phyloP scores from a whole-genome alignment of 2,113 vertebrate genomes.

The Camarhynchus parvulus region DNA sequence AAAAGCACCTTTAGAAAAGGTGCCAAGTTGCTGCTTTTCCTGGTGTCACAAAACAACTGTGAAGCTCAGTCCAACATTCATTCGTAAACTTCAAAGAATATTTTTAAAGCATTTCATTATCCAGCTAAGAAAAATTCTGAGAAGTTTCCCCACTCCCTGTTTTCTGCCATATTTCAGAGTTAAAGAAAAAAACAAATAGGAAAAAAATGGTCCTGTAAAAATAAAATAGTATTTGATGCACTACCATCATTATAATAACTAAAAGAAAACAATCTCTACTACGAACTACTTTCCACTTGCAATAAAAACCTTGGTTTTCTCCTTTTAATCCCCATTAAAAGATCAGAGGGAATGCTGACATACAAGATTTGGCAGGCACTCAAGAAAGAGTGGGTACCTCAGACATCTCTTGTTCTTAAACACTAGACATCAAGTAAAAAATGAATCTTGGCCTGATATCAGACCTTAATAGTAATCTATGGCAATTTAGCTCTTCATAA shows the following conservation, averaged over 20 bases:
- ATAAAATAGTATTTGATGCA: slow-evolving; percentile 42
- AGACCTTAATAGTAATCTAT: slow-evolving; percentile 57
- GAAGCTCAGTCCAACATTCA: neutral
- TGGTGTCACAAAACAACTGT: neutral
- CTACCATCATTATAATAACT: slow-evolving; percentile 19
- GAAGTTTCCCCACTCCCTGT: neutral
- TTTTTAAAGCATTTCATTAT: neutral
- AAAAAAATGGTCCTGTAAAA: neutral
- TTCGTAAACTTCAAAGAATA: slow-evolving; percentile 17
- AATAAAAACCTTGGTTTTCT: slow-evolving; percentile 62
- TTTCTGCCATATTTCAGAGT: neutral
- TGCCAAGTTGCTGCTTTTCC: neutral
- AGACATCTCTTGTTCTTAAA: slow-evolving; percentile 63
- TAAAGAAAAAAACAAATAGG: neutral
- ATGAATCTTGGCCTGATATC: slow-evolving; percentile 65
- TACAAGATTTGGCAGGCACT: slow-evolving; percentile 68
- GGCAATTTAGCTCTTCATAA: slow-evolving; percentile 55
- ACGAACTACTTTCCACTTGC: slow-evolving; percentile 45
- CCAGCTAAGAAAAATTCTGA: neutral
- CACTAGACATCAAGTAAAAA: slow-evolving; percentile 55
- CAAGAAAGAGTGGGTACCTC: slow-evolving; percentile 54
- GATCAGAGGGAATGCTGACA: slow-evolving; percentile 73
- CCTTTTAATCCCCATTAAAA: slow-evolving; percentile 75
- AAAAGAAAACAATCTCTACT: slow-evolving; percentile 52
- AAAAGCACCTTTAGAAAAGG: neutral